These are phyloP conservation scores for zebrafish (Danio rerio) DNA, from an alignment of 2,113 vertebrate genomes.

Conservation along the genomic window DNA sequence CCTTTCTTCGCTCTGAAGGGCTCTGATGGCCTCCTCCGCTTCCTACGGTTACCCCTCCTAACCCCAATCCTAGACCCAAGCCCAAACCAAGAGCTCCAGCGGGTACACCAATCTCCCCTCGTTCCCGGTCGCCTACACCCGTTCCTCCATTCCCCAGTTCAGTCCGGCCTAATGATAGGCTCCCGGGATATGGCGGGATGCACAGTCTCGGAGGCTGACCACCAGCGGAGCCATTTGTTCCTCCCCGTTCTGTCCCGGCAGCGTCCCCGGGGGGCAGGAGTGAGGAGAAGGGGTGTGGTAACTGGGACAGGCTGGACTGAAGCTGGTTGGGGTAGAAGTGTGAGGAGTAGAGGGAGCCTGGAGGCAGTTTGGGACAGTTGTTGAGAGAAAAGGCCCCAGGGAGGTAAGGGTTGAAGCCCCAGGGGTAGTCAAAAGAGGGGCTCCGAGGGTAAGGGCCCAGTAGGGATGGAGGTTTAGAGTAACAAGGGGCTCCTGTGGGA, in stretches of 20 bases:
- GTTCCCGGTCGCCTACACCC: constrained; percentile 65
- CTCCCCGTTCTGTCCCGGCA: constrained; percentile 70
- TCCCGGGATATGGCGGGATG: constrained; percentile 70
- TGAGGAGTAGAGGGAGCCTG: constrained; percentile 87
- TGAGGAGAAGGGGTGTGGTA: constrained; percentile 83
- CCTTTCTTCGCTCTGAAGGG: constrained; percentile 76
- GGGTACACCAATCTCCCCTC: constrained; percentile 61
- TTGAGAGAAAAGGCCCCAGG: constrained; percentile 86
- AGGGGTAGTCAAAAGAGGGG: constrained; percentile 87
- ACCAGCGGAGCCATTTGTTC: constrained; percentile 72
- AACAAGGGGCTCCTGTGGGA: constrained; percentile 79
- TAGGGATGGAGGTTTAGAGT: constrained; percentile 87
- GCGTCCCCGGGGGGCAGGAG: constrained; percentile 74
- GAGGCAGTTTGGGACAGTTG: constrained; percentile 86
- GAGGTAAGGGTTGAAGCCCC: constrained; percentile 90
- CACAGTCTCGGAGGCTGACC: constrained; percentile 70
- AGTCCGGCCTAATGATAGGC: constrained; percentile 71
- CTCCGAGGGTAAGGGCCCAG: constrained; percentile 85
- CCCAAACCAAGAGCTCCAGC: constrained; percentile 67
- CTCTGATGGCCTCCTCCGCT: constrained; percentile 69
- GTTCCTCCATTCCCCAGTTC: constrained; percentile 67
- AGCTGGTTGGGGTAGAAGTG: constrained; percentile 89
- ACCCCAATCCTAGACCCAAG: constrained; percentile 62
- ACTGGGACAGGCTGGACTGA: constrained; percentile 81
- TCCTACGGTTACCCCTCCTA: constrained; percentile 64